A percentile compares a stretch with the other conserved stretches of the same genome.
phyloP scores from a whole-genome alignment of 2,888 invertebrate genomes.

The Cylindroiulus punctatus region DNA sequence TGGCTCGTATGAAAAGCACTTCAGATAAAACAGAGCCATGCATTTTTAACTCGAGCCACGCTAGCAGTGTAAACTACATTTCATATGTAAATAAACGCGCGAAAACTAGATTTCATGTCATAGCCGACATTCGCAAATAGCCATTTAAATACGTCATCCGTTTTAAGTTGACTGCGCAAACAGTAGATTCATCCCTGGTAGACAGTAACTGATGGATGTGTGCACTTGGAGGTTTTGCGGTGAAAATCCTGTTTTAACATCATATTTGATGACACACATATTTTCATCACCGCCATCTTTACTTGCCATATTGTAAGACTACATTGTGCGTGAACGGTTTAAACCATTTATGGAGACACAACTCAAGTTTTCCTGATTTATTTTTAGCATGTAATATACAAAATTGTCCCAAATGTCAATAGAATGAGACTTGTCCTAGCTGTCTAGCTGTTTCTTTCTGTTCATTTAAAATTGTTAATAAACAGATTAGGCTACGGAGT shows the following conservation, averaged over 20 bases:
- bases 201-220: neutral
- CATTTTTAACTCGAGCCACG: neutral
- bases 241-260: neutral
- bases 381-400: no score
- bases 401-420: no score
- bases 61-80: neutral
- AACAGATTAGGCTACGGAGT: no score
- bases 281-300: neutral
- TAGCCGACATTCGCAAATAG: neutral
- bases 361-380: no score
- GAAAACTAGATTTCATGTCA: neutral
- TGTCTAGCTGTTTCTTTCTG: no score
- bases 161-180: neutral
- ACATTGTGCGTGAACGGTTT: no score
- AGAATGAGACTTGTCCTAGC: no score
- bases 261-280: neutral
- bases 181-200: neutral
- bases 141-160: neutral
- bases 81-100: neutral
- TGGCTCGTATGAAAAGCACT: neutral
- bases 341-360: no score
- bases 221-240: neutral
- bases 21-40: slow-evolving; percentile 22
- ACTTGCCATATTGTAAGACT: no score
- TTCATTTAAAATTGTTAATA: no score